Evolutionary conservation across 35 echinoderm and acorn worm species (phyloP).

Genomic region (Heliocidaris erythrogramma): DNA sequence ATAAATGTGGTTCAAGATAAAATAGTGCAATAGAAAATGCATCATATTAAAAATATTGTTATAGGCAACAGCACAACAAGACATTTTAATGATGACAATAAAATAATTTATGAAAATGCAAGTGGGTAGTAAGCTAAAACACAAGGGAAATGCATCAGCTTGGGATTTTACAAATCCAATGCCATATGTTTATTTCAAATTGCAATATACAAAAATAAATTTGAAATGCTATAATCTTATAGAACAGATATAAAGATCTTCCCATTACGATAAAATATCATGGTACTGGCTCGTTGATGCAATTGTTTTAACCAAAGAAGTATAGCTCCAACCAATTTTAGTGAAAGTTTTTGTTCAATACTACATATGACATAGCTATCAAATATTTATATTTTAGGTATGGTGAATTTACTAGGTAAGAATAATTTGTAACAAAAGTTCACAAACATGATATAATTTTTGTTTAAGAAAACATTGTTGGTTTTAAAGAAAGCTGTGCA

Average conservation of each 20-base stretch:
- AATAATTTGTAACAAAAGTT: background rate
- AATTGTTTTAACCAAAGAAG: too few species aligned
- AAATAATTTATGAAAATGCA: too few species aligned
- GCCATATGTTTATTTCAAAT: background rate
- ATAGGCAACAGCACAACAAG: background rate
- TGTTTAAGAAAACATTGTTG: background rate
- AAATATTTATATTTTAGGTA: background rate
- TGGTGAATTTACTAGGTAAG: background rate
- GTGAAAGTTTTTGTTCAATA: background rate
- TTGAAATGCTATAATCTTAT: background rate
- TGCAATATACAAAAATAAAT: background rate
- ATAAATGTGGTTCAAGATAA: background rate
- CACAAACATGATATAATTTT: background rate
- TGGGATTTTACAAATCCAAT: background rate
- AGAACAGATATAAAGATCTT: background rate
- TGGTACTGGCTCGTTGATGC: background rate
- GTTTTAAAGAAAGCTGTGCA: background rate
- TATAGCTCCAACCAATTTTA: background rate
- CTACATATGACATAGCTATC: background rate
- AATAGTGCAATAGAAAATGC: background rate
- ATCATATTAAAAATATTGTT: background rate
- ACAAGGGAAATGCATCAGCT: background rate
- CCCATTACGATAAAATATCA: background rate
- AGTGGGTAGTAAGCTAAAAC: background rate
- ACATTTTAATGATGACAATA: too few species aligned